These are phyloP conservation scores for Urocyon cinereoargenteus DNA, from an alignment of 2,797 vertebrate genomes.

Conservation along the genomic window DNA sequence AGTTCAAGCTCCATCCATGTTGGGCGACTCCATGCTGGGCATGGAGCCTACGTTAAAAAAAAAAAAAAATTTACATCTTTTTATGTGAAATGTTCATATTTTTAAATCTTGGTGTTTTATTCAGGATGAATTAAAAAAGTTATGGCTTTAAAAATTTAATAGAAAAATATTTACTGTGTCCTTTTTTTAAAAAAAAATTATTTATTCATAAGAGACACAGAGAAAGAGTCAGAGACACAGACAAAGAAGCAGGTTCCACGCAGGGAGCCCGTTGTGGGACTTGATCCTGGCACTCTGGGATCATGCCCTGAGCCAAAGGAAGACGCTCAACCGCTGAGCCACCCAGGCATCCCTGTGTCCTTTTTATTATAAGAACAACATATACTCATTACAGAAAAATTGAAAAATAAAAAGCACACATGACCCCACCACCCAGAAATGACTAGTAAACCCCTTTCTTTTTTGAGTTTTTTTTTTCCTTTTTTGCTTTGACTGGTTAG, in stretches of 20 bases:
- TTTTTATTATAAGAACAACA: background rate
- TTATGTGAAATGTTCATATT: conserved; percentile 25
- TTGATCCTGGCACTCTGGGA: too few relatives aligned
- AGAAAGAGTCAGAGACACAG: too few relatives aligned
- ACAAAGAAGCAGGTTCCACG: too few relatives aligned
- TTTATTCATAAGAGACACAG: too few relatives aligned
- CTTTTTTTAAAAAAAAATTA: background rate
- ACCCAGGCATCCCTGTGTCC: background rate
- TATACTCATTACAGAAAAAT: conserved; percentile 15
- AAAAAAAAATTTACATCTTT: background rate
- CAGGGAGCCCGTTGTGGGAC: too few relatives aligned
- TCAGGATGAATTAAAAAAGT: background rate
- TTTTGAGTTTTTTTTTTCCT: background rate
- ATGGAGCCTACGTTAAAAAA: too few relatives aligned
- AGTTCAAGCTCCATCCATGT: background rate
- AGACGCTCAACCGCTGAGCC: too few relatives aligned
- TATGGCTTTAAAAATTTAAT: background rate
- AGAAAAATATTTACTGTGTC: background rate
- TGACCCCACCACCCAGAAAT: background rate
- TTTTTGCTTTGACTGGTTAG: background rate
- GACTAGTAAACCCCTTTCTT: background rate
- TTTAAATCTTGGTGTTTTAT: background rate
- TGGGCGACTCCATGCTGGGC: background rate
- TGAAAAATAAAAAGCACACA: background rate
- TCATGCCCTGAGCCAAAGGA: too few relatives aligned